phyloP scores from a whole-genome alignment of 1,140 invertebrate genomes.

The Zaprionus capensis region DNA sequence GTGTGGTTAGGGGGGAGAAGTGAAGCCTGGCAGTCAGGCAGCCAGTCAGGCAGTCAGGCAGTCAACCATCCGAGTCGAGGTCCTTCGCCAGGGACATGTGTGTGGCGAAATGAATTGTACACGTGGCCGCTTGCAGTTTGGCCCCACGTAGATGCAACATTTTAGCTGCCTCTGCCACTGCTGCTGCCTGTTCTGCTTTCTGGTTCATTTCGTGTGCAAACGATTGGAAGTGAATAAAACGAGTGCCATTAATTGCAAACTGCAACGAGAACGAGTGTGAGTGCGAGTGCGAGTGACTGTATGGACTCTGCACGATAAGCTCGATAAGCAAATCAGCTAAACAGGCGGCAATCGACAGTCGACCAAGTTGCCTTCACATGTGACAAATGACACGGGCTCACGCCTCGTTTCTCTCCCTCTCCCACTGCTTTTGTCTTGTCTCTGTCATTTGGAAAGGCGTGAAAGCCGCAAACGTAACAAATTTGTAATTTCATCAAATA shows the following conservation, averaged over 20 bases:
- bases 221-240: constrained; percentile 73
- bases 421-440: background rate
- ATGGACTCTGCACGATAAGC: background rate
- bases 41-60: background rate
- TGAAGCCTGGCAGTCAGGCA: background rate
- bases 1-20: too few relatives aligned
- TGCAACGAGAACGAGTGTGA: constrained; percentile 35
- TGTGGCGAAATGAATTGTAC: constrained; percentile 20
- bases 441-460: constrained; percentile 66
- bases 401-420: background rate
- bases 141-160: constrained; percentile 60
- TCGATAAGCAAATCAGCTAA: constrained; percentile 14
- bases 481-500: constrained; percentile 80
- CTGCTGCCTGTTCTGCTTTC: constrained; percentile 57
- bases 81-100: background rate
- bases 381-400: constrained; percentile 7
- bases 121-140: constrained; percentile 24
- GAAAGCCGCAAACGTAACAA: constrained; percentile 79
- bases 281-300: constrained; percentile 3
- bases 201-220: constrained; percentile 77
- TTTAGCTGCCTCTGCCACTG: constrained; percentile 29
- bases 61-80: constrained; percentile 1
- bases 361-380: background rate
- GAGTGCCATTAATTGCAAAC: constrained; percentile 73
- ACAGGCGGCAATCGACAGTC: background rate